phyloP scores from a whole-genome alignment of 53 echinoderm and acorn worm species.

The Luidia sarsii region DNA sequence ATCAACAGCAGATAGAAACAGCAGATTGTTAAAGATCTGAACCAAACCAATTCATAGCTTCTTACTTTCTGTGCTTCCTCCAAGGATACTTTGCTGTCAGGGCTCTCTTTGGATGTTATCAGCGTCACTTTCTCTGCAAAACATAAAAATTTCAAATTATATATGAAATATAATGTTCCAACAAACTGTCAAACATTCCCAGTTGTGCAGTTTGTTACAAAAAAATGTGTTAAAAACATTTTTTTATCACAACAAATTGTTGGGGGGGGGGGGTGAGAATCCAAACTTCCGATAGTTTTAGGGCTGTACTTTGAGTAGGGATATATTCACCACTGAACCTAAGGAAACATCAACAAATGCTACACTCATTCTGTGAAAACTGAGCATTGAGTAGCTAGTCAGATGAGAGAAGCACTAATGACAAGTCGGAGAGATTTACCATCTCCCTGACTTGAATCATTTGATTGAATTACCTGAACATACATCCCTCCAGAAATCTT shows the following conservation, averaged over 20 bases:
- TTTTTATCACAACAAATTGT: too few species aligned
- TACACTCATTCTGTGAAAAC: too few species aligned
- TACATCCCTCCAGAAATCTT: slow-evolving; percentile 80
- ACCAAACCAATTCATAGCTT: not conserved
- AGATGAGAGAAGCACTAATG: too few species aligned
- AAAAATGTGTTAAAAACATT: too few species aligned
- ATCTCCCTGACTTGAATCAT: too few species aligned
- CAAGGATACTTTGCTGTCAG: slow-evolving; percentile 62
- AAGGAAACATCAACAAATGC: too few species aligned
- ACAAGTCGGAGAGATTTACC: too few species aligned
- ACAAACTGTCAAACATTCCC: not conserved
- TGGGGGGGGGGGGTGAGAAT: too few species aligned
- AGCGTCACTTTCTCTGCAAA: slow-evolving; percentile 62
- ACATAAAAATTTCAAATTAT: not conserved
- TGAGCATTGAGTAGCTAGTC: too few species aligned
- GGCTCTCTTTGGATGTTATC: slow-evolving; percentile 63
- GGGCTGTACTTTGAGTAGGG: too few species aligned
- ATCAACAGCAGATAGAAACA: not conserved
- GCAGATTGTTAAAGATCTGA: not conserved
- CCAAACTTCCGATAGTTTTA: too few species aligned
- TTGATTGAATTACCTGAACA: slow-evolving; percentile 73
- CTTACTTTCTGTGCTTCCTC: slow-evolving; percentile 70
- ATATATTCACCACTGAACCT: too few species aligned
- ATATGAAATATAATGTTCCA: not conserved
- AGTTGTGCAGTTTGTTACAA: not conserved